Evolutionary conservation across 2,113 vertebrate species (phyloP), one percentile per base, ranked within the genome.

Genomic region (Poeciliopsis occidentalis): DNA sequence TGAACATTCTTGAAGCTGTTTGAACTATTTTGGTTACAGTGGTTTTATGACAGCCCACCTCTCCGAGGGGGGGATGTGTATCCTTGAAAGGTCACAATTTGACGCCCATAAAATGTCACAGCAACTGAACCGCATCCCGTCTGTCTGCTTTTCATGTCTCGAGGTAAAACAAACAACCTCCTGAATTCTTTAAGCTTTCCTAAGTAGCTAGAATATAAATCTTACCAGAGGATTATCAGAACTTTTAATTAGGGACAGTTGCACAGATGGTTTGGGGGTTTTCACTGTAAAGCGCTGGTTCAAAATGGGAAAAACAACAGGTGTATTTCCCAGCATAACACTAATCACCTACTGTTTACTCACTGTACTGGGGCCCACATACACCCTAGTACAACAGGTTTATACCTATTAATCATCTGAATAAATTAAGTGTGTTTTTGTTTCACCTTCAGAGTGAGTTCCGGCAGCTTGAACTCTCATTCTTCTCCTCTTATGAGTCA

Each of bases 1-100:
- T 47, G 41, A 44, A 73, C 17, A 3, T 0, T n/a, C 10, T 27
- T 47, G 60, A 2, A n/a, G 69, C 39, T 12, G 54, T 41, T 41
- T 41, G 39, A 41, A 39, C 74, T 41, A 1, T 44, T 51, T 61
- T 13, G 12, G 19, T 60, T 51, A 47, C 60, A 26, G 27, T 60
- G 24, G 27, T 8, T 57, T 57, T 39, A 1, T 69, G 65, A 12
- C 0, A 11, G 60, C 34, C 70, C 12, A 67, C 32, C 2, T 15
- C 26, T 19, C 64, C 63, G 22, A 24, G 44, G 31, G 54, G 54
- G 3, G 67, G 66, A 70, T 65, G 85, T 78, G 44, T 31, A 4
- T 32, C 64, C 78, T 37, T 76, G 3, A 87, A 87, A 87, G 79
- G 85, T 86, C 80, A 86, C 61, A 71, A 65, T 39, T 83, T 79